Conservation (phyloP, 2,888 invertebrate genomes). For the Linyphia triangularis region DNA sequence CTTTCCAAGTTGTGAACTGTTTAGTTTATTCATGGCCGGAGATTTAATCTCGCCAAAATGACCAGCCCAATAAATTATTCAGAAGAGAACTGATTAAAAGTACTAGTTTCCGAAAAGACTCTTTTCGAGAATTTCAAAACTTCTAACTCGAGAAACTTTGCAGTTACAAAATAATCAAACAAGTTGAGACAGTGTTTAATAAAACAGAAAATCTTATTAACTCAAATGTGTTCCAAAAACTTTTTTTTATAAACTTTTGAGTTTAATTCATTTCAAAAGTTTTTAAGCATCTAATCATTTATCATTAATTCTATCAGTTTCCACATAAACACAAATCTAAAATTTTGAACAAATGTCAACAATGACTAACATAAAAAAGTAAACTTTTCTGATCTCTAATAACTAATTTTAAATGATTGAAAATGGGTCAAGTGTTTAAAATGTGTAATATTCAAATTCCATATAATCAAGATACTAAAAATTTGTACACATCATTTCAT, state of each 20-base stretch:
- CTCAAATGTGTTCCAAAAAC: background rate
- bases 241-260: background rate
- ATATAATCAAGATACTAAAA: too few relatives aligned
- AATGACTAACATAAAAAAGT: too few relatives aligned
- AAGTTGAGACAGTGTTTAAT: background rate
- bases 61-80: background rate
- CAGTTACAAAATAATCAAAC: background rate
- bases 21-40: background rate
- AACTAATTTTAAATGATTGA: too few relatives aligned
- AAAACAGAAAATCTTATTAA: background rate
- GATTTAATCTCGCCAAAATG: background rate
- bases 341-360: too few relatives aligned
- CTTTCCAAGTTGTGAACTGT: constrained; percentile 3
- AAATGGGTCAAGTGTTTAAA: too few relatives aligned
- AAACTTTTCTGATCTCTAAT: too few relatives aligned
- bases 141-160: too few relatives aligned
- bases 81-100: background rate
- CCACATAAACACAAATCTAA: too few relatives aligned
- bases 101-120: background rate
- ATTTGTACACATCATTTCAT: too few relatives aligned
- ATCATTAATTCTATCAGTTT: too few relatives aligned
- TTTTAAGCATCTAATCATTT: too few relatives aligned
- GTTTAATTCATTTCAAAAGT: background rate
- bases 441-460: too few relatives aligned
- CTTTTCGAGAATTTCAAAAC: background rate